Percentiles rank a stretch among this genome's conserved stretches.
phyloP scores from a whole-genome alignment of 2,888 invertebrate genomes.

The Hydraecia micacea region DNA sequence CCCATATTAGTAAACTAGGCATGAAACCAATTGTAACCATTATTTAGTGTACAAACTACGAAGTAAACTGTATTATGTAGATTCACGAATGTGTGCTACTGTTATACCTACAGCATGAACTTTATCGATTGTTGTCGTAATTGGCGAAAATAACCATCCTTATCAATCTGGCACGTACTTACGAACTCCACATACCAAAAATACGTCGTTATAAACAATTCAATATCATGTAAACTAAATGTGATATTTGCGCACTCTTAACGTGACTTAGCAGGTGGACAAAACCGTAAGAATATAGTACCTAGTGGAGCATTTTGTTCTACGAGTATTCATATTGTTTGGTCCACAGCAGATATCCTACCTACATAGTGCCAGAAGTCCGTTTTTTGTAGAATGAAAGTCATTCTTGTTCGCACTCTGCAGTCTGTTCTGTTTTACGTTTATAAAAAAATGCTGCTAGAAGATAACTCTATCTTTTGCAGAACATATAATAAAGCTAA shows the following conservation, averaged over 20 bases:
- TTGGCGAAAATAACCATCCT: slow-evolving; percentile 68
- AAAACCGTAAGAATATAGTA: not conserved
- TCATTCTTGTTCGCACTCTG: not conserved
- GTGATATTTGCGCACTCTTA: slow-evolving; percentile 16
- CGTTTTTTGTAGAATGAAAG: not conserved
- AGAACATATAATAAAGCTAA: not conserved
- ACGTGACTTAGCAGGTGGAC: slow-evolving; percentile 3
- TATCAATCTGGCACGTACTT: slow-evolving; percentile 64
- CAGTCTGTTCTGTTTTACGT: not conserved
- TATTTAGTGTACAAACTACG: slow-evolving; percentile 7
- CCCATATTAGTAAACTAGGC: not conserved
- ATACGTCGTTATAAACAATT: slow-evolving; percentile 48
- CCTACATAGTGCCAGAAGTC: no score
- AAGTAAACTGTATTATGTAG: slow-evolving; percentile 18
- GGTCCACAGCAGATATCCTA: not conserved
- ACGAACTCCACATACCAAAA: slow-evolving; percentile 51
- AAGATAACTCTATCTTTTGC: not conserved
- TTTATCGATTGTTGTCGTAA: slow-evolving; percentile 66
- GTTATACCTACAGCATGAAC: slow-evolving; percentile 46
- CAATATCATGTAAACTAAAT: slow-evolving; percentile 28
- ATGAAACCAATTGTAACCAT: not conserved
- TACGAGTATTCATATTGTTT: not conserved
- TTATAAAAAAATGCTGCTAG: not conserved
- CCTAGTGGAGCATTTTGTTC: no score
- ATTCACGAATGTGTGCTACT: slow-evolving; percentile 10